Base-by-base conservation (phyloP, 2,888 invertebrate genomes). In the Thyatira batis region DNA sequence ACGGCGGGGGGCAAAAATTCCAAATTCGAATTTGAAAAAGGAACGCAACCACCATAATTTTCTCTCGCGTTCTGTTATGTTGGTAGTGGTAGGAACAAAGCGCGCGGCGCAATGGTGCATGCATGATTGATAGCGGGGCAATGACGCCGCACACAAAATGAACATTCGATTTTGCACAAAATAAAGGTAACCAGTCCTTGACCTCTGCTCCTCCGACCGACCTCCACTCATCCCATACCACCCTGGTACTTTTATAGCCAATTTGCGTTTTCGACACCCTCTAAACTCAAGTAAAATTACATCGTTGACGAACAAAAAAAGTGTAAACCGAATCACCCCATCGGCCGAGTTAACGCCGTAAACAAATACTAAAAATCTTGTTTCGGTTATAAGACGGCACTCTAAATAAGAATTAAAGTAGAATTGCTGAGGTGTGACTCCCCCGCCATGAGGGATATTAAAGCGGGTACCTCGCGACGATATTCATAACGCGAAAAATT, bases 401-500 rank as follows among this genome's bases (percentile, higher is more conserved):
- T 90, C 89, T 91, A 91, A 92, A 91, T 87, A 91, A 88, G 91
- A 90, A 91, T 90, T 92, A 90, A 89, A 89, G 87, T 87, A 84
- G 84, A 90, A 90, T 91, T 89, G 91, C 80, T 85, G 89, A 89
- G 89, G 87, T 89, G 89, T 87, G 87, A 84, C 85, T 83, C 89
- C 89, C 89, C 69, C 71, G 80, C 76, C 75, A 79, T 67, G 70
- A 66, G 77, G 79, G 80, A 77, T 78, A 81, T 82, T 80, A 82
- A 73, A 73, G 76, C 74, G 81, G 78, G 75, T 73, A 48, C 72
- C 75, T 72, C 75, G 78, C 83, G 82, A 82, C 88, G 87, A 89
- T 92, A 92, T 92, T 92, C 92, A 92, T 92, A 92, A 92, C 82
- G 90, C 87, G 88, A 87, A 87, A 92, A 92, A 92, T 92, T 92